Conservation (phyloP, 2,113 vertebrate genomes). For the Neomonachus schauinslandi region DNA sequence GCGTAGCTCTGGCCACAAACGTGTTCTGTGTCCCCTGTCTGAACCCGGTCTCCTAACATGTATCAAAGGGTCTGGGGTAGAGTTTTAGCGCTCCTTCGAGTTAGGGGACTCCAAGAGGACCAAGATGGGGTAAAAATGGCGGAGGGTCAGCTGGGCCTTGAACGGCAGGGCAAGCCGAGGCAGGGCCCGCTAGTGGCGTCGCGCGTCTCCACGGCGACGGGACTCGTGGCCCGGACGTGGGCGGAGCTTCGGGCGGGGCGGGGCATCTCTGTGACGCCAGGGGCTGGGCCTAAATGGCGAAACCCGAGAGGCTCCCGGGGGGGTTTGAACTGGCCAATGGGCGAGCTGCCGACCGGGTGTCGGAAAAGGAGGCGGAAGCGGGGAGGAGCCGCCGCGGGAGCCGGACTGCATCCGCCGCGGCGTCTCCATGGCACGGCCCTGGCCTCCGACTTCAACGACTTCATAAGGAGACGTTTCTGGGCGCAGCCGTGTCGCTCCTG, state of each 20-base stretch:
- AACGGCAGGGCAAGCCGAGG: accelerated
- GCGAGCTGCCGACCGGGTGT: constrained; percentile 77
- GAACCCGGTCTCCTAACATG: neutral
- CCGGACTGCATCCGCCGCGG: constrained; percentile 53
- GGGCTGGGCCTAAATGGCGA: constrained; percentile 58
- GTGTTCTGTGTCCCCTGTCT: neutral
- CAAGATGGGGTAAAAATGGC: neutral
- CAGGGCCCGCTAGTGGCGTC: neutral
- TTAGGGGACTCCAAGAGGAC: neutral
- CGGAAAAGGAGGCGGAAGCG: constrained; percentile 82
- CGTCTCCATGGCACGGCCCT: constrained; percentile 79
- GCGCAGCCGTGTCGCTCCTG: constrained; percentile 72
- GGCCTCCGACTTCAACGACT: constrained; percentile 72
- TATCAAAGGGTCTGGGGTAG: neutral
- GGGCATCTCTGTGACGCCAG: constrained; percentile 78
- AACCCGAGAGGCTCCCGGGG: constrained; percentile 57
- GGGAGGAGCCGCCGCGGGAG: constrained; percentile 68
- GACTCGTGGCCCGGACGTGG: constrained; percentile 32
- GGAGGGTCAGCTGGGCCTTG: neutral
- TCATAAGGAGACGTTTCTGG: constrained; percentile 79
- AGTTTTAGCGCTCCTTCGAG: neutral
- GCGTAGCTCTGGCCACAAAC: neutral
- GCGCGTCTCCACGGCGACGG: constrained; percentile 56
- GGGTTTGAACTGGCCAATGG: constrained; percentile 86
- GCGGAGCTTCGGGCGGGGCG: neutral